Evolutionary conservation across 53 echinoderm and acorn worm species (phyloP).

Genomic region (Crossaster papposus): DNA sequence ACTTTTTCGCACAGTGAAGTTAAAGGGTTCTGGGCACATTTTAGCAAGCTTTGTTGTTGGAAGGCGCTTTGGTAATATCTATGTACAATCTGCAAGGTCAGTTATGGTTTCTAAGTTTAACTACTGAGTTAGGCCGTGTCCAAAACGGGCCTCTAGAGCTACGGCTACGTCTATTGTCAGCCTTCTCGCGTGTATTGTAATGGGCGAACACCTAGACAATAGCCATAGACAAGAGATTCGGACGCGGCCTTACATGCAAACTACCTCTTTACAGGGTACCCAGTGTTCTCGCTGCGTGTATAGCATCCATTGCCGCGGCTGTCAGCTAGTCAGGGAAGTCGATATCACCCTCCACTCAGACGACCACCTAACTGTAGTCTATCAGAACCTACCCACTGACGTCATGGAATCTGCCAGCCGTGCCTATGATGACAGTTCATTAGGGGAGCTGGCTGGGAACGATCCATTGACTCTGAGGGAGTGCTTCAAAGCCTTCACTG

Average conservation of each 20-base stretch:
- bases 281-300: slow-evolving; percentile 88
- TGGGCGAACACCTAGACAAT: too few relatives aligned
- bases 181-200: too few relatives aligned
- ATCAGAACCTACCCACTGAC: slow-evolving; percentile 75
- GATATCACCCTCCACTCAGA: slow-evolving; percentile 87
- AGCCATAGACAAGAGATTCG: too few relatives aligned
- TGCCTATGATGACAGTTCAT: slow-evolving; percentile 79
- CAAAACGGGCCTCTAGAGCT: too few relatives aligned
- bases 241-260: background rate
- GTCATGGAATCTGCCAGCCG: slow-evolving; percentile 81
- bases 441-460: slow-evolving; percentile 66
- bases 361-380: slow-evolving; percentile 90
- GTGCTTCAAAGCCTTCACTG: slow-evolving; percentile 96
- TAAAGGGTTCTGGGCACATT: too few relatives aligned
- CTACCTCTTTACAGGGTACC: slow-evolving; percentile 65
- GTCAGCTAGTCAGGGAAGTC: slow-evolving; percentile 90
- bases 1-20: too few relatives aligned
- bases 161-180: too few relatives aligned
- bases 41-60: too few relatives aligned
- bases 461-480: slow-evolving; percentile 87
- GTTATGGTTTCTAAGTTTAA: too few relatives aligned
- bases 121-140: too few relatives aligned
- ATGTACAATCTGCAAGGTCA: too few relatives aligned
- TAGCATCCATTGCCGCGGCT: slow-evolving; percentile 88
- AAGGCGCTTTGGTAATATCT: too few relatives aligned